Percentiles rank a stretch among this genome's conserved stretches.
These are phyloP conservation scores for Apoda limacodes DNA, from an alignment of 2,888 invertebrate genomes.

Conservation along the genomic window DNA sequence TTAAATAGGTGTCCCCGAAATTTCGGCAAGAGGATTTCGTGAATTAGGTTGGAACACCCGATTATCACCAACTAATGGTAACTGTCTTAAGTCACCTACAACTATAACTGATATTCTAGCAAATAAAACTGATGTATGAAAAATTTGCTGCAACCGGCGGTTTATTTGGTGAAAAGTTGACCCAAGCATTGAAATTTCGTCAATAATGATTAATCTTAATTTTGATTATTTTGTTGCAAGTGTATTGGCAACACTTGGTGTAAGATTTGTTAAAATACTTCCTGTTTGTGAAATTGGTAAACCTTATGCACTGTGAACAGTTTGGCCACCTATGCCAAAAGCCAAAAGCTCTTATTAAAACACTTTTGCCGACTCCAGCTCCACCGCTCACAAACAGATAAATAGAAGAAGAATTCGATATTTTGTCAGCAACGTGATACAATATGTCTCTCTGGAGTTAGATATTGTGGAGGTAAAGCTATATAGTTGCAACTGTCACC, in stretches of 20 bases:
- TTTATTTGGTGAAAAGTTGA: slow-evolving; percentile 4
- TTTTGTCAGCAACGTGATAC: too few relatives aligned
- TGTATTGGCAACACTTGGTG: slow-evolving; percentile 4
- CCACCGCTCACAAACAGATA: too few relatives aligned
- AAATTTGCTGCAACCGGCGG: slow-evolving; percentile 1
- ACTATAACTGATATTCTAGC: slow-evolving; percentile 1
- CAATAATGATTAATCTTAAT: slow-evolving; percentile 1
- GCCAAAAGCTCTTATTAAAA: slow-evolving; percentile 1
- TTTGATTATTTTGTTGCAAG: slow-evolving; percentile 1
- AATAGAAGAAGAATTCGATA: too few relatives aligned
- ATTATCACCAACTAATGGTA: too few relatives aligned
- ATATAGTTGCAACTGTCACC: too few relatives aligned
- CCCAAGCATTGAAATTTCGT: slow-evolving; percentile 5
- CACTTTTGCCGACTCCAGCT: too few relatives aligned
- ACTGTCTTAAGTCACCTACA: slow-evolving; percentile 2
- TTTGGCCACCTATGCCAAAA: slow-evolving; percentile 5
- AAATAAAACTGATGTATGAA: not conserved
- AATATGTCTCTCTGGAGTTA: too few relatives aligned
- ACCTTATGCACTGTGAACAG: slow-evolving; percentile 1
- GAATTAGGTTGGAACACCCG: too few relatives aligned
- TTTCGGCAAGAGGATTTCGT: too few relatives aligned
- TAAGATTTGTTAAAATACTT: slow-evolving; percentile 1
- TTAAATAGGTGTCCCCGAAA: too few relatives aligned
- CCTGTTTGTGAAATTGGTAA: slow-evolving; percentile 3
- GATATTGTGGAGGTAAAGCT: too few relatives aligned